A percentile compares a stretch with the other conserved stretches of the same genome.
phyloP scores from a whole-genome alignment of 2,888 invertebrate genomes.

The Lasioglossum malachurum region DNA sequence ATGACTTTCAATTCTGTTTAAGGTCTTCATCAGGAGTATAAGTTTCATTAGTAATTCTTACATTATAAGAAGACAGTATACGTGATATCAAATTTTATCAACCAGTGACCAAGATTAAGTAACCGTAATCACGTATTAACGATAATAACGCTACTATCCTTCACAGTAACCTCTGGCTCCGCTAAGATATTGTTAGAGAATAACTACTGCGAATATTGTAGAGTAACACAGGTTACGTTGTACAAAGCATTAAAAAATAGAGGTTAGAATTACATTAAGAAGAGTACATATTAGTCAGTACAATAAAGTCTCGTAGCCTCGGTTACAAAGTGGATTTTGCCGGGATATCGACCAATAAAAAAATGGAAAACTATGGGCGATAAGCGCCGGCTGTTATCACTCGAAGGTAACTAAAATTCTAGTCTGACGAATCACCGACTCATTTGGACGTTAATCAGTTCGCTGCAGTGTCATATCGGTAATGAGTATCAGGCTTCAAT shows the following conservation, averaged over 20 bases:
- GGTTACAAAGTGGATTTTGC: neutral
- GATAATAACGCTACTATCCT: neutral
- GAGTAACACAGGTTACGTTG: neutral
- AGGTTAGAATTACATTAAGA: neutral
- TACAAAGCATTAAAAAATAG: neutral
- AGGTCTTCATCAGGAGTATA: neutral
- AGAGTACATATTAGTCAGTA: neutral
- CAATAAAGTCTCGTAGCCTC: no score
- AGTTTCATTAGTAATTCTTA: neutral
- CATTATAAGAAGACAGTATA: neutral
- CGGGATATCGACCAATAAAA: neutral
- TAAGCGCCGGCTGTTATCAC: neutral
- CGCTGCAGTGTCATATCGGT: constrained; percentile 12
- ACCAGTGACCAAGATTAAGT: neutral
- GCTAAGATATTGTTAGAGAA: neutral
- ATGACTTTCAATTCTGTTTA: neutral
- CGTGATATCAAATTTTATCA: neutral
- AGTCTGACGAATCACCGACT: neutral
- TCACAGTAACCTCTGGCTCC: neutral
- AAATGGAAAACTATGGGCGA: neutral
- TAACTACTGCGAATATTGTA: neutral
- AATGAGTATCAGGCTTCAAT: constrained; percentile 23
- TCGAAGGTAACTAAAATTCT: neutral
- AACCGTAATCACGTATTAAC: neutral
- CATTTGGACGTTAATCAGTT: neutral